These are phyloP conservation scores for Zosterops lateralis DNA, from an alignment of 2,113 vertebrate genomes.

Conservation along the genomic window DNA sequence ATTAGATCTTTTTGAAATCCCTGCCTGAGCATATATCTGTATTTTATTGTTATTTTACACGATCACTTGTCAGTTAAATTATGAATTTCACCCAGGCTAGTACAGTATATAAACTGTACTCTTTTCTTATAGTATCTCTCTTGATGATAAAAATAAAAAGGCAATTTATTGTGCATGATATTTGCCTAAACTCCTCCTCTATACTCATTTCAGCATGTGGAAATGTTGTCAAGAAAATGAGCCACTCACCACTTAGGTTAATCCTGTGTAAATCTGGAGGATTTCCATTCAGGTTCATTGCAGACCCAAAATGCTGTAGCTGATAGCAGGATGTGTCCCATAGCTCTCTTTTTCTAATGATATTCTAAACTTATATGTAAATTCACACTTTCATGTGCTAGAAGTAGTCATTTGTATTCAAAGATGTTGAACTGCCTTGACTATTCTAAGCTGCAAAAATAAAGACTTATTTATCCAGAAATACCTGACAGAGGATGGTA, in stretches of 20 bases:
- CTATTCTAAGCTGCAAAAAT: background rate
- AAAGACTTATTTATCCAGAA: background rate
- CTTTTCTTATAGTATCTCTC: background rate
- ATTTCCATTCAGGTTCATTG: background rate
- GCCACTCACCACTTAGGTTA: background rate
- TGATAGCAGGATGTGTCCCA: background rate
- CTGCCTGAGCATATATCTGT: background rate
- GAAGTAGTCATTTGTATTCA: constrained; percentile 12
- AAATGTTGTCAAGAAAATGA: background rate
- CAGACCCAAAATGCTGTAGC: background rate
- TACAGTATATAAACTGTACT: background rate
- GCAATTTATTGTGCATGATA: background rate
- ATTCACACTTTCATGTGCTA: background rate
- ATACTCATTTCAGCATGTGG: background rate
- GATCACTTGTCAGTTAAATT: background rate
- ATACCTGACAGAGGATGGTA: background rate
- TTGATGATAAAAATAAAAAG: background rate
- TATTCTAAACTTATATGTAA: background rate
- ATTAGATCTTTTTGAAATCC: background rate
- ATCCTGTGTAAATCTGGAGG: background rate
- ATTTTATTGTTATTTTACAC: background rate
- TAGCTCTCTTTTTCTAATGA: background rate
- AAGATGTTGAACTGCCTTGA: background rate
- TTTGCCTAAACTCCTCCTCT: background rate
- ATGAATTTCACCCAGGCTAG: background rate